Conservation (phyloP, 2,113 vertebrate genomes). For the Leuciscus idus region DNA sequence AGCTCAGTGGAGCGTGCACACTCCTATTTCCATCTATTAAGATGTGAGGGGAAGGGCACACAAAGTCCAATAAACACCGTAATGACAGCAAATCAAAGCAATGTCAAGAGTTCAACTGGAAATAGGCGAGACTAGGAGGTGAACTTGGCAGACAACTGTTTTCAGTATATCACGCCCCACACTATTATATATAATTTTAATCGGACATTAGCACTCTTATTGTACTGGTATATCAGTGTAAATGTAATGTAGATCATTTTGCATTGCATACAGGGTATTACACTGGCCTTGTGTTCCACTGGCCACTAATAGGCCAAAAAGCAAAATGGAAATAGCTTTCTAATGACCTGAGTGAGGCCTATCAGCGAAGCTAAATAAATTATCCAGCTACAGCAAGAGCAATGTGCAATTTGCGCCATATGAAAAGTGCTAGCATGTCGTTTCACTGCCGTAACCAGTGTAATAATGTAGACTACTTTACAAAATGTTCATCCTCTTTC, state of each 20-base stretch:
- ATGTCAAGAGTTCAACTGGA: conserved; percentile 46
- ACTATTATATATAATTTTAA: conserved; percentile 36
- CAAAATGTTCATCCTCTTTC: conserved; percentile 45
- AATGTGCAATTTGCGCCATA: conserved; percentile 70
- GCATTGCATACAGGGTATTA: not conserved
- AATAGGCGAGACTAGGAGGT: not conserved
- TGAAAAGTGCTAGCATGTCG: conserved; percentile 71
- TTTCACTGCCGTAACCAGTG: conserved; percentile 58
- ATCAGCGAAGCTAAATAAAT: conserved; percentile 78
- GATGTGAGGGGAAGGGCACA: conserved; percentile 59
- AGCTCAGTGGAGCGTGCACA: conserved; percentile 67
- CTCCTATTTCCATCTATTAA: conserved; percentile 73
- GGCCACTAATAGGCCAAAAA: conserved; percentile 76
- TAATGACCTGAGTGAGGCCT: conserved; percentile 78
- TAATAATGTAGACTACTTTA: conserved; percentile 60
- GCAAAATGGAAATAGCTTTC: conserved; percentile 76
- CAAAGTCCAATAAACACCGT: conserved; percentile 65
- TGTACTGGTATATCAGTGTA: conserved; percentile 14
- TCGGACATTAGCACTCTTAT: conserved; percentile 20
- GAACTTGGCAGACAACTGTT: conserved; percentile 36
- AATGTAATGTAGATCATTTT: conserved; percentile 8
- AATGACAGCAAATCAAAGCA: conserved; percentile 58
- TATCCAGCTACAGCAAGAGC: conserved; percentile 73
- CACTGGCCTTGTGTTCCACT: conserved; percentile 65
- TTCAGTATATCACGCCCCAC: not conserved